These are phyloP conservation scores for Chloropsis cyanopogon DNA, from an alignment of 2,113 vertebrate species.

Conservation along the genomic window DNA sequence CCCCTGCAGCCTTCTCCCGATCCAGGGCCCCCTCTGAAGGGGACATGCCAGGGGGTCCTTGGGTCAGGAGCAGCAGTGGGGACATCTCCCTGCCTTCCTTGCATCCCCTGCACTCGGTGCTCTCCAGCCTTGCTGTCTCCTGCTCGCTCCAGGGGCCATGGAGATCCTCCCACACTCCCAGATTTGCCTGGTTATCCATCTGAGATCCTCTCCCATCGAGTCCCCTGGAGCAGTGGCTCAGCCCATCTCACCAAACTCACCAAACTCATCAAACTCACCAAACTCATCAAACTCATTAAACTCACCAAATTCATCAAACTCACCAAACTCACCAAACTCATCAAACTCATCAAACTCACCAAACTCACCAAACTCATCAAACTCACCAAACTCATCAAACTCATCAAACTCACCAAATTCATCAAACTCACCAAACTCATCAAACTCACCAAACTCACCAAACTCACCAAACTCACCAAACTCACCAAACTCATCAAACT, in stretches of 20 bases:
- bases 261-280: too few relatives aligned
- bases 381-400: background rate
- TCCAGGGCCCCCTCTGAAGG: background rate
- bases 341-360: background rate
- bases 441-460: too few relatives aligned
- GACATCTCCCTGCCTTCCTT: background rate
- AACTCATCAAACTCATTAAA: too few relatives aligned
- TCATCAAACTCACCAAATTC: background rate
- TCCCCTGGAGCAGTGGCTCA: background rate
- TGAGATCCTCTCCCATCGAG: background rate
- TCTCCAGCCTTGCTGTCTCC: background rate
- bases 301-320: background rate
- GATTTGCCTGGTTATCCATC: background rate
- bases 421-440: background rate
- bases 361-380: too few relatives aligned
- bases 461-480: background rate
- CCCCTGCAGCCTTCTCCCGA: background rate
- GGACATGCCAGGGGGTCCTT: background rate
- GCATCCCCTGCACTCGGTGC: background rate
- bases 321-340: background rate
- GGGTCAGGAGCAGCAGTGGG: background rate
- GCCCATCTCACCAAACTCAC: background rate
- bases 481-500: too few relatives aligned
- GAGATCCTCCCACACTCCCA: background rate
- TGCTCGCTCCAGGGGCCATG: accelerated